Evolutionary conservation across 2,888 invertebrate genomes (phyloP).

Genomic region (Drosophila mimica): DNA sequence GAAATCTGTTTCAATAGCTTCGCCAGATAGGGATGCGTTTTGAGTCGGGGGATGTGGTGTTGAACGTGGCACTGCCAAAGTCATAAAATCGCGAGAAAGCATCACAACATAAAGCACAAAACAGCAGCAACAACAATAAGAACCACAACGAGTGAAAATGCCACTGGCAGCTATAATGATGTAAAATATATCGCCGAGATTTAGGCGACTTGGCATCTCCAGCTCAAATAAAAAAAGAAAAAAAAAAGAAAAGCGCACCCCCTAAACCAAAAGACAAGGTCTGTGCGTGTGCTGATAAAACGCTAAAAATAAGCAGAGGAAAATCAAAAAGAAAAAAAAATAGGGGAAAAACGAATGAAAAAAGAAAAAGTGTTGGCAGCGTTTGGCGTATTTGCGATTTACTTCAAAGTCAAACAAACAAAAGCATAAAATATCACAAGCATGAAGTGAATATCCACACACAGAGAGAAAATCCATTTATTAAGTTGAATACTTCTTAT

Average conservation of each 20-base stretch:
- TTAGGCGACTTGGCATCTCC: conserved; percentile 63
- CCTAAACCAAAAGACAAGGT: conserved; percentile 49
- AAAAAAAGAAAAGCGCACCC: not conserved
- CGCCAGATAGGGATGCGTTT: conserved; percentile 48
- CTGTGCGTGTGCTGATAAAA: conserved; percentile 77
- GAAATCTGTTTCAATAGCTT: conserved; percentile 74
- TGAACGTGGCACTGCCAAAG: conserved; percentile 51
- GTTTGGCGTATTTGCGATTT: conserved; percentile 50
- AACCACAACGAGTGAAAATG: conserved; percentile 20
- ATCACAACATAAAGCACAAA: conserved; percentile 66
- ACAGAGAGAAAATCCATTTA: not conserved
- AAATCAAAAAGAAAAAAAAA: conserved; percentile 19
- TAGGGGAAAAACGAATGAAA: conserved; percentile 9
- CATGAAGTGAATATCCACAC: conserved; percentile 13
- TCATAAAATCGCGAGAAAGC: conserved; percentile 76
- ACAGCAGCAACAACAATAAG: conserved; percentile 32
- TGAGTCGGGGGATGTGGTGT: conserved; percentile 18
- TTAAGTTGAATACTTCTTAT: not conserved
- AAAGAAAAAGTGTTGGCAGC: conserved; percentile 54
- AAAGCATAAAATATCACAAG: conserved; percentile 67
- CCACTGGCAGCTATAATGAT: conserved; percentile 70
- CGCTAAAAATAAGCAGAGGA: conserved; percentile 33
- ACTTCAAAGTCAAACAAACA: conserved; percentile 76
- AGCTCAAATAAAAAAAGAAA: not conserved
- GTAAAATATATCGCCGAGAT: conserved; percentile 79